Evolutionary conservation across 1,140 invertebrate species (phyloP), one percentile per base, ranked within the genome.

Genomic region (Physella acuta): DNA sequence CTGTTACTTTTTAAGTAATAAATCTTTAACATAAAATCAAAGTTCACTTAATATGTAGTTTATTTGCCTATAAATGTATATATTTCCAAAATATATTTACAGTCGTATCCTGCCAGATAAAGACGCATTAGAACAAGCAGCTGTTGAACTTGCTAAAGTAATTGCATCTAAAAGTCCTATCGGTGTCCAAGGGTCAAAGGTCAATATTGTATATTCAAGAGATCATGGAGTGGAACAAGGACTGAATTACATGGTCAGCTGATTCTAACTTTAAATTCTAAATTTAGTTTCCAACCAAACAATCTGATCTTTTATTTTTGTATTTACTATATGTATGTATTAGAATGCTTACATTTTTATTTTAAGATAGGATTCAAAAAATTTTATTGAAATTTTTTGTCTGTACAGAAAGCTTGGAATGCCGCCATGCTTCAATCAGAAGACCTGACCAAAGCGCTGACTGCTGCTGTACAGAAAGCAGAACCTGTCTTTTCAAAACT

Each of bases 141-240:
- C 92, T 0, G 64, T 95, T 0, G 87, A 90, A 34, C 71, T 74
- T 30, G 96, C 94, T 31, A 87, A 88, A 76, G 74, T 86, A 51
- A 97, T 99, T 75, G 93, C 95, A 17, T 80, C 78, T n/a, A 95
- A 95, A 85, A 97, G 94, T 87, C 97, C 97, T 11, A 91, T 98
- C 33, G 96, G 95, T 2, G 91, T 98, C 17, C 95, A 98, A 85
- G 90, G 90, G 11, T 92, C 93, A 0, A 99, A 99, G 84, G 83
- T 89, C 62, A 92, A 87, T 75, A 74, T 98, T 16, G 88, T 93
- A 37, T 97, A 93, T 85, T 93, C 94, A 3, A 86, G 94, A 76
- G 94, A 96, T 83, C 92, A 95, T 83, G 88, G 90, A 0, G 92
- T 93, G 26, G 87, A 92, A 74, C 92, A 96, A 74, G 91, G 94